Evolutionary conservation across 2,888 invertebrate species (phyloP).

Genomic region (Rambutsinella grinnellia): DNA sequence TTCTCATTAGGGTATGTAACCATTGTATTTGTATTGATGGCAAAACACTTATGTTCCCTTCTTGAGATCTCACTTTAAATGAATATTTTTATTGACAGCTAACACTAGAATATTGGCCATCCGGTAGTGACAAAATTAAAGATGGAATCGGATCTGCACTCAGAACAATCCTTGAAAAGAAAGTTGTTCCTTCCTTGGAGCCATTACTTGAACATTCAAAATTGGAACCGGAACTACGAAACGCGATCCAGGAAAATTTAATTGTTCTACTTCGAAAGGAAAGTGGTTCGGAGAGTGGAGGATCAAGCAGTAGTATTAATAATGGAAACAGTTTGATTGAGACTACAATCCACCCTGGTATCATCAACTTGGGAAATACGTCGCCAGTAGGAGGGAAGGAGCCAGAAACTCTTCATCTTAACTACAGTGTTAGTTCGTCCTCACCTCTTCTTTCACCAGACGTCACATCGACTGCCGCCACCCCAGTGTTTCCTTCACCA

Average conservation of each 20-base stretch:
- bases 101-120: constrained; percentile 88
- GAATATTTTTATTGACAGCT: too few species aligned
- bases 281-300: constrained; percentile 15
- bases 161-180: constrained; percentile 89
- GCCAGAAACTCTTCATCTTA: constrained; percentile 22
- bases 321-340: constrained; percentile 30
- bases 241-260: constrained; percentile 84
- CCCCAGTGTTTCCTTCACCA: constrained; percentile 23
- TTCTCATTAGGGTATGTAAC: constrained; percentile 80
- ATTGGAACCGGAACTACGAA: constrained; percentile 85
- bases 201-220: constrained; percentile 91
- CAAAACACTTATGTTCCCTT: too few species aligned
- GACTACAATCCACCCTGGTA: constrained; percentile 7
- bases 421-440: constrained; percentile 17
- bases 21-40: too few species aligned
- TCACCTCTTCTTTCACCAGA: constrained; percentile 31
- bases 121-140: constrained; percentile 82
- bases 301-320: constrained; percentile 18
- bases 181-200: constrained; percentile 87
- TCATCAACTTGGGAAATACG: constrained; percentile 8
- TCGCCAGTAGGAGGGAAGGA: constrained; percentile 20
- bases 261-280: constrained; percentile 50
- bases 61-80: too few species aligned
- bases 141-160: constrained; percentile 86
- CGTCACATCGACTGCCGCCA: not conserved